Percentiles rank a stretch among this genome's conserved stretches.
Conservation (phyloP, 1,140 invertebrate genomes). For the Magallana angulata region DNA sequence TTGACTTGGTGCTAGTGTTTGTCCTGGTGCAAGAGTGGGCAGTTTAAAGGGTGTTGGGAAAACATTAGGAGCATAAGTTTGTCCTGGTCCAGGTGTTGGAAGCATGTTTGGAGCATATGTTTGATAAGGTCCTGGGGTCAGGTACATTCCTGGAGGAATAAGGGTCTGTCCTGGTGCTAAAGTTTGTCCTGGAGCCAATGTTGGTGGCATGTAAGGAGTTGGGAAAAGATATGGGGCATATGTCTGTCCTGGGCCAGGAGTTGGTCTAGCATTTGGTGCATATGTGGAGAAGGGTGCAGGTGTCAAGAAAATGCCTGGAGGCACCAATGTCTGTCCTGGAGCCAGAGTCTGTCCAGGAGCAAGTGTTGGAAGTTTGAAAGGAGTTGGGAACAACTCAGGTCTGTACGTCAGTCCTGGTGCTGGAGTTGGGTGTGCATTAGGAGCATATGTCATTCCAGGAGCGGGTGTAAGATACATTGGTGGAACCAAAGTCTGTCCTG, state of each 20-base stretch:
- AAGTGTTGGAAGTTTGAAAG: slow-evolving; percentile 54
- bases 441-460: slow-evolving; percentile 37
- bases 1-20: slow-evolving; percentile 31
- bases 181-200: slow-evolving; percentile 54
- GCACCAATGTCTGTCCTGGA: slow-evolving; percentile 53
- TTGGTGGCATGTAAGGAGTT: slow-evolving; percentile 48
- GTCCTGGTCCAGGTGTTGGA: slow-evolving; percentile 41
- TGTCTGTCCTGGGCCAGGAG: slow-evolving; percentile 45
- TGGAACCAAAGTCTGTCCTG: slow-evolving; percentile 46
- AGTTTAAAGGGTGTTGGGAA: slow-evolving; percentile 43
- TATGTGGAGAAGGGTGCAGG: slow-evolving; percentile 57
- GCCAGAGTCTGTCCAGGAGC: slow-evolving; percentile 55
- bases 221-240: slow-evolving; percentile 46
- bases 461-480: slow-evolving; percentile 32
- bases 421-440: not conserved
- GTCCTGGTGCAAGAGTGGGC: slow-evolving; percentile 39
- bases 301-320: slow-evolving; percentile 51
- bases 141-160: slow-evolving; percentile 43
- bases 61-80: slow-evolving; percentile 28
- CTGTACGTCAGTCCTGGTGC: slow-evolving; percentile 40
- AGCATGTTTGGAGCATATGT: slow-evolving; percentile 37
- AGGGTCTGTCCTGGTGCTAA: slow-evolving; percentile 41
- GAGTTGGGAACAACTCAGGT: slow-evolving; percentile 56
- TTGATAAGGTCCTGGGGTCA: slow-evolving; percentile 37
- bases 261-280: slow-evolving; percentile 59